A percentile compares a stretch with the other conserved stretches of the same genome.
Conservation (phyloP, 2,797 vertebrate species). For the Erethizon dorsatum region DNA sequence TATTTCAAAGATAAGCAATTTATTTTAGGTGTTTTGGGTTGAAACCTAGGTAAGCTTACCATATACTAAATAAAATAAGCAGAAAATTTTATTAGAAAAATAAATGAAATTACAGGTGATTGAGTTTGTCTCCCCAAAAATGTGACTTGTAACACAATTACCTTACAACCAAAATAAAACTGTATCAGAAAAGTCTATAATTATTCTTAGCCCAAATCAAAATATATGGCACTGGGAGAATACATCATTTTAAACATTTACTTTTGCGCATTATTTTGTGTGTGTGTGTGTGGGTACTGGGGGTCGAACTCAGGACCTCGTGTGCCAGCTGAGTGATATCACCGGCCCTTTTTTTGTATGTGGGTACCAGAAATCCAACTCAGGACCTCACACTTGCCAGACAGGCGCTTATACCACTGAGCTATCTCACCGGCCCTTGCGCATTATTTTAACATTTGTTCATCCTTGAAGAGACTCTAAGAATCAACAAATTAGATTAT, state of each 20-base stretch:
- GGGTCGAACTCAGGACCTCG: too few relatives aligned
- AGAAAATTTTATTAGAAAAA: constrained; percentile 57
- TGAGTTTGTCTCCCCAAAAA: constrained; percentile 60
- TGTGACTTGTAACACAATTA: constrained; percentile 4
- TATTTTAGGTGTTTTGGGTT: constrained; percentile 69
- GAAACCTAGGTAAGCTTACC: constrained; percentile 58
- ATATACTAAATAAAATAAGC: constrained; percentile 59
- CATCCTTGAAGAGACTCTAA: constrained; percentile 63
- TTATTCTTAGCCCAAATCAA: constrained; percentile 60
- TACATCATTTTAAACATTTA: constrained; percentile 75
- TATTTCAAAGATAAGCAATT: constrained; percentile 85
- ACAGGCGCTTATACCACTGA: too few relatives aligned
- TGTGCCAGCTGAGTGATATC: too few relatives aligned
- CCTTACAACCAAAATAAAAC: constrained; percentile 61
- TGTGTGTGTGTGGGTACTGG: too few relatives aligned
- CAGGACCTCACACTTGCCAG: too few relatives aligned
- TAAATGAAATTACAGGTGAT: constrained; percentile 49
- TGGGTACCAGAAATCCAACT: too few relatives aligned
- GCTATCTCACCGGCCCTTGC: background rate
- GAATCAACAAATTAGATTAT: constrained; percentile 60
- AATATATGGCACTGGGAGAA: constrained; percentile 42
- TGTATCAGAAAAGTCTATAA: constrained; percentile 56
- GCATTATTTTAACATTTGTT: constrained; percentile 64
- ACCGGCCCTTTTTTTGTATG: too few relatives aligned
- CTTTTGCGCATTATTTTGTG: constrained; percentile 45